Percentiles rank a stretch among this genome's conserved stretches.
Conservation (phyloP, 2,888 invertebrate genomes). For the Meta bourneti region DNA sequence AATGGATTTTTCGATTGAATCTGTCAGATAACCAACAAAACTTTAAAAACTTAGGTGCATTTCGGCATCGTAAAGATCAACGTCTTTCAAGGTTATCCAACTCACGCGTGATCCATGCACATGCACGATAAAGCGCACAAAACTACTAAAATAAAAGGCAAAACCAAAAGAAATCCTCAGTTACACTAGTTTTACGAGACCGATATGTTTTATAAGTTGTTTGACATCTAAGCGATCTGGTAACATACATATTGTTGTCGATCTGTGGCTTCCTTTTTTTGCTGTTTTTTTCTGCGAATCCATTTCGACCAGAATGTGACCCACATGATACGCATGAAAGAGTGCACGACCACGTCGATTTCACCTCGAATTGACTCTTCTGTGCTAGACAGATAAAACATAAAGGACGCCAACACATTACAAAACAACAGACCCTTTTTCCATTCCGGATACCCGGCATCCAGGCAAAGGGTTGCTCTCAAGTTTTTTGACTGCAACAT, state of each 20-base stretch:
- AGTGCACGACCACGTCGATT: background rate
- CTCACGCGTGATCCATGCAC: background rate
- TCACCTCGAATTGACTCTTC: background rate
- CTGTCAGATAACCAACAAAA: too few relatives aligned
- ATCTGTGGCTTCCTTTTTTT: background rate
- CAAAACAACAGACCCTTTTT: too few relatives aligned
- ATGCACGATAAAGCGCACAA: background rate
- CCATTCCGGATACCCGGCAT: too few relatives aligned
- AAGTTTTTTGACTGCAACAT: too few relatives aligned
- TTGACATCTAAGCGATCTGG: slow-evolving; percentile 12
- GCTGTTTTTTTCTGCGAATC: slow-evolving; percentile 13
- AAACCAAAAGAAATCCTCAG: too few relatives aligned
- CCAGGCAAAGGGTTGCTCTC: too few relatives aligned
- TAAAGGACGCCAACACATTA: background rate
- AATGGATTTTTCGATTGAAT: too few relatives aligned
- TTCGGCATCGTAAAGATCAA: too few relatives aligned
- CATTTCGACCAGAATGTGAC: background rate
- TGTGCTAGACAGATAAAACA: background rate
- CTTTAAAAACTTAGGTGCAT: too few relatives aligned
- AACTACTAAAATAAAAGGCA: too few relatives aligned
- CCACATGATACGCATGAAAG: slow-evolving; percentile 15
- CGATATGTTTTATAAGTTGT: slow-evolving; percentile 18
- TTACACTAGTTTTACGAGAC: background rate
- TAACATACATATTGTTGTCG: slow-evolving; percentile 8
- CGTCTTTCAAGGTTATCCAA: background rate